A percentile compares a stretch with the other conserved stretches of the same genome.
Evolutionary conservation across 2,888 invertebrate species (phyloP).

Genomic region (Leistus spinibarbis): DNA sequence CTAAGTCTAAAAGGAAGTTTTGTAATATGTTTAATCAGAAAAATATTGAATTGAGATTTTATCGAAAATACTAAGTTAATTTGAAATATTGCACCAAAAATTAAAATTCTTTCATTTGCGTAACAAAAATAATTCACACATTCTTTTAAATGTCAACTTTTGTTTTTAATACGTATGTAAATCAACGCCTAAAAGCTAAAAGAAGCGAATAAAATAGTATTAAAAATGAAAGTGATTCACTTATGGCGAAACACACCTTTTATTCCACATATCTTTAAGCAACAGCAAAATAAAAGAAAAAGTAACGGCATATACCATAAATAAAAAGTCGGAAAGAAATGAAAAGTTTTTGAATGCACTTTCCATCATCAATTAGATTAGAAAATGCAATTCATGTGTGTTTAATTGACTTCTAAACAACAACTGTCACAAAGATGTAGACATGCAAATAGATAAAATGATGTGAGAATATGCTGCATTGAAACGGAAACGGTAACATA

Average conservation of each 20-base stretch:
- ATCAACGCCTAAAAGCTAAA: neutral
- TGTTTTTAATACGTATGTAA: neutral
- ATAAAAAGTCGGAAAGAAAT: neutral
- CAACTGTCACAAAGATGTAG: neutral
- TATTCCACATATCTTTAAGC: neutral
- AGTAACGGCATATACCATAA: neutral
- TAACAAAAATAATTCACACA: neutral
- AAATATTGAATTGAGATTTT: no score
- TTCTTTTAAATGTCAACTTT: neutral
- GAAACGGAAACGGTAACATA: constrained; percentile 29
- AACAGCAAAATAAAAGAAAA: neutral
- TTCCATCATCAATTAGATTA: constrained; percentile 16
- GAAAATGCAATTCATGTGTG: constrained; percentile 2
- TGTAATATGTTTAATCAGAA: no score
- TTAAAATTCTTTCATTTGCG: no score
- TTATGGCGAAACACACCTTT: neutral
- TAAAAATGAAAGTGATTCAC: neutral
- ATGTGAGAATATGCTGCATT: neutral
- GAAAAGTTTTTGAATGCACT: constrained; percentile 9
- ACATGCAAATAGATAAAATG: neutral
- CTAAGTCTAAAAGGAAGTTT: no score
- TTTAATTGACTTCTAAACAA: neutral
- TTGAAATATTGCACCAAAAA: no score
- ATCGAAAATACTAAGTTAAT: no score
- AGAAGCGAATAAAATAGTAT: neutral